Evolutionary conservation across 2,797 vertebrate genomes (phyloP).

Genomic region (Champsocephalus gunnari): DNA sequence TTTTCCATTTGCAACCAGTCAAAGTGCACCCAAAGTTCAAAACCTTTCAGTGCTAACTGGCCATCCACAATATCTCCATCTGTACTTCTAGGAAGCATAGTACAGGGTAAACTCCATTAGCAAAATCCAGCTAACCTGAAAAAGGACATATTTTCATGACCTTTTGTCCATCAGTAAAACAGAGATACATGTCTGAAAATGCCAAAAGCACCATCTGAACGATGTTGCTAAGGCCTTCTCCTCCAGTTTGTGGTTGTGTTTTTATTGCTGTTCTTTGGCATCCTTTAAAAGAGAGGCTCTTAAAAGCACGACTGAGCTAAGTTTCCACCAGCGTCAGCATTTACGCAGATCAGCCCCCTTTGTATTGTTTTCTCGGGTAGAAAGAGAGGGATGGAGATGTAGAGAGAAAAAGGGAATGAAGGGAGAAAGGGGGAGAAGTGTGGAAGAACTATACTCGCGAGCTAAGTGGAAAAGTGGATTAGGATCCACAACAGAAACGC

Average conservation of each 20-base stretch:
- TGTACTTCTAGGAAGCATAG: slow-evolving; percentile 16
- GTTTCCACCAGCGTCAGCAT: slow-evolving; percentile 73
- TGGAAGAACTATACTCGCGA: slow-evolving; percentile 59
- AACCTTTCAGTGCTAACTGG: neutral
- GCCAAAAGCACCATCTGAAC: slow-evolving; percentile 39
- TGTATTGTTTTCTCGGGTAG: slow-evolving; percentile 64
- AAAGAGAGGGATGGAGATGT: slow-evolving; percentile 42
- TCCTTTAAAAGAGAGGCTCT: slow-evolving; percentile 46
- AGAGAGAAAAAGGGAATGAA: slow-evolving; percentile 26
- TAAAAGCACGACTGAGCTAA: slow-evolving; percentile 45
- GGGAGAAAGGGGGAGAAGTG: neutral
- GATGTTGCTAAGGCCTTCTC: slow-evolving; percentile 30
- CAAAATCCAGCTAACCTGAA: slow-evolving; percentile 38
- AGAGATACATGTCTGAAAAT: slow-evolving; percentile 29
- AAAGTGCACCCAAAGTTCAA: slow-evolving; percentile 10
- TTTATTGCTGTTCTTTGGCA: slow-evolving; percentile 56
- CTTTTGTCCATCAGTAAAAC: slow-evolving; percentile 48
- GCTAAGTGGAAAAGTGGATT: slow-evolving; percentile 81
- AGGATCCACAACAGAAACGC: slow-evolving; percentile 76
- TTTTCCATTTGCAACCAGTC: neutral
- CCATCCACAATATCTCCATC: neutral
- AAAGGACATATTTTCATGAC: slow-evolving; percentile 35
- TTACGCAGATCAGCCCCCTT: slow-evolving; percentile 66
- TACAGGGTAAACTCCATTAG: slow-evolving; percentile 25
- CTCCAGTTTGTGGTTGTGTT: slow-evolving; percentile 35